phyloP scores from a whole-genome alignment of 2,113 vertebrate genomes.

The Bagarius yarrelli region DNA sequence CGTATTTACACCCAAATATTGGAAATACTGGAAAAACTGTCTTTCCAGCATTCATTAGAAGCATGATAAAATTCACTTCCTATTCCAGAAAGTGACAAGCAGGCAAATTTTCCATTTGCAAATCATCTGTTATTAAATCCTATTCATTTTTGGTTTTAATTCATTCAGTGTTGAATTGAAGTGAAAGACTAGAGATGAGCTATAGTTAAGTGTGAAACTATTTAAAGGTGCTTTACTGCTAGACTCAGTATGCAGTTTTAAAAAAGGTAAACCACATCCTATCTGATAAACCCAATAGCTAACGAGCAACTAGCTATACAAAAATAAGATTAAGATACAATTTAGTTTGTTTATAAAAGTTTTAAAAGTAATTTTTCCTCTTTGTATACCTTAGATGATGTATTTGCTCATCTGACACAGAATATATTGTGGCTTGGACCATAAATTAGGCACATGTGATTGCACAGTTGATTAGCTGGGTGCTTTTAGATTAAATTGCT shows the following conservation, averaged over 20 bases:
- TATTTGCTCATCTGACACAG: constrained; percentile 40
- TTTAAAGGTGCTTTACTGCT: background rate
- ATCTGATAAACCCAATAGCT: background rate
- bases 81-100: background rate
- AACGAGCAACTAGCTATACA: background rate
- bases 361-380: constrained; percentile 19
- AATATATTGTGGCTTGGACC: constrained; percentile 37
- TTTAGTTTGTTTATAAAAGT: background rate
- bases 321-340: background rate
- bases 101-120: background rate
- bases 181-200: background rate
- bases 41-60: background rate
- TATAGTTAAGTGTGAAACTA: background rate
- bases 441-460: constrained; percentile 46
- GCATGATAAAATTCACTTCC: background rate
- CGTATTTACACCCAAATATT: background rate
- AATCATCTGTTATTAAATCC: background rate
- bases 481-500: constrained; percentile 46
- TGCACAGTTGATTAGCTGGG: constrained; percentile 48
- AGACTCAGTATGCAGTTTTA: background rate
- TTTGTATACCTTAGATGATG: background rate
- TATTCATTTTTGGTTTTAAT: background rate
- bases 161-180: background rate
- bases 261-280: background rate
- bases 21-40: background rate